phyloP scores from a whole-genome alignment of 2,888 invertebrate species.

The Eupithecia pulchellata region DNA sequence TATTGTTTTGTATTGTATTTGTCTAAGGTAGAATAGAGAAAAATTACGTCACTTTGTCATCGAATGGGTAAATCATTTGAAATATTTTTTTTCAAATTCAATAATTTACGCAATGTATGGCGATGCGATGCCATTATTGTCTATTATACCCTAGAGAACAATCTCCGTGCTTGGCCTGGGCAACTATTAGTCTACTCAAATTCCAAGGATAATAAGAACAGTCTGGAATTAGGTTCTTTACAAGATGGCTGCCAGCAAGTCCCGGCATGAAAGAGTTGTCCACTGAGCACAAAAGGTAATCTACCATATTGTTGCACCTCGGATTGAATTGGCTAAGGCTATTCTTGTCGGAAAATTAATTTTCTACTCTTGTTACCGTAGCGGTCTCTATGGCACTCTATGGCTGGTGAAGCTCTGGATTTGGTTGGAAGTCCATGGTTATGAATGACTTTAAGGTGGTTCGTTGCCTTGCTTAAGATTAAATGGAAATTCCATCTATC shows the following conservation, averaged over 20 bases:
- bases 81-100: too few relatives aligned
- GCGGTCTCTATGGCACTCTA: background rate
- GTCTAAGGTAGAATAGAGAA: too few relatives aligned
- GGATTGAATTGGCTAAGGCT: slow-evolving; percentile 28
- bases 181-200: background rate
- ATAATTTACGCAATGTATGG: too few relatives aligned
- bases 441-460: background rate
- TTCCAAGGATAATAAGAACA: background rate
- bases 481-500: background rate
- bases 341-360: slow-evolving; percentile 40
- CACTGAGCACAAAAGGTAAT: slow-evolving; percentile 48
- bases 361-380: slow-evolving; percentile 26
- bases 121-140: too few relatives aligned
- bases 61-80: too few relatives aligned
- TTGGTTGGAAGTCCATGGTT: background rate
- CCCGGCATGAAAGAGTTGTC: slow-evolving; percentile 57
- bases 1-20: too few relatives aligned
- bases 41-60: too few relatives aligned
- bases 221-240: slow-evolving; percentile 31
- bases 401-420: background rate
- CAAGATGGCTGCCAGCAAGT: slow-evolving; percentile 50
- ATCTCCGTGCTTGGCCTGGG: too few relatives aligned
- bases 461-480: background rate
- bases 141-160: too few relatives aligned
- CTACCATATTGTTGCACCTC: slow-evolving; percentile 39